Evolutionary conservation across 2,888 invertebrate genomes (phyloP), one percentile per base, ranked within the genome.

Genomic region (Clivina fossor): DNA sequence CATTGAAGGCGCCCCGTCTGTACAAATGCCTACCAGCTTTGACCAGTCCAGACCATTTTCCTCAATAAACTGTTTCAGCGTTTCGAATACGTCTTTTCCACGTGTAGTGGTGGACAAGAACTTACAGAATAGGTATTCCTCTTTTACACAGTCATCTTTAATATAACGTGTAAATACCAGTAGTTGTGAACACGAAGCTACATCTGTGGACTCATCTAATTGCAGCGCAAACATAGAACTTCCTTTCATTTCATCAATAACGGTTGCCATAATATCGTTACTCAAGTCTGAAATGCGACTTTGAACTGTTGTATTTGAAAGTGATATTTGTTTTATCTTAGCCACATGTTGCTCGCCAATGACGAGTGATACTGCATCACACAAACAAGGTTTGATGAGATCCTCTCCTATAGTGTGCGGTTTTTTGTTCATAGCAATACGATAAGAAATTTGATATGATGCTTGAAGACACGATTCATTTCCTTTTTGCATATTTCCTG

Each of bases 41-140:
- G 15, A 59, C 56, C 58, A 63, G 62, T 58, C 61, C 56, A 62
- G 56, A 11, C 58, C 58, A 11, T 62, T 60, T 59, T 60, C 56
- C 57, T 60, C 56, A 56, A 57, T 56, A 59, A 61, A 61, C 24
- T 58, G 15, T 60, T 62, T 59, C 55, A 60, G 48, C 56, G 62
- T 62, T 62, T 60, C 43, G 48, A 62, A 62, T 62, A 59, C 58
- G 60, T 63, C 60, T 62, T 59, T 59, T 47, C 61, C 61, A 32
- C 62, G 59, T 20, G 57, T 60, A 58, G 59, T 60, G 41, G 60
- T 63, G 56, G 61, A 54, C 61, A 62, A 62, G 59, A 58, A 59
- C 53, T 62, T 62, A 56, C 60, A 60, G 20, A 63, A 62, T 51
- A 63, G 24, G 28, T 62, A 62, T 58, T 62, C 57, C 58, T 60